These are phyloP conservation scores for Sebastiscus albofasciatus DNA, from an alignment of 2,797 vertebrate genomes.

Conservation along the genomic window DNA sequence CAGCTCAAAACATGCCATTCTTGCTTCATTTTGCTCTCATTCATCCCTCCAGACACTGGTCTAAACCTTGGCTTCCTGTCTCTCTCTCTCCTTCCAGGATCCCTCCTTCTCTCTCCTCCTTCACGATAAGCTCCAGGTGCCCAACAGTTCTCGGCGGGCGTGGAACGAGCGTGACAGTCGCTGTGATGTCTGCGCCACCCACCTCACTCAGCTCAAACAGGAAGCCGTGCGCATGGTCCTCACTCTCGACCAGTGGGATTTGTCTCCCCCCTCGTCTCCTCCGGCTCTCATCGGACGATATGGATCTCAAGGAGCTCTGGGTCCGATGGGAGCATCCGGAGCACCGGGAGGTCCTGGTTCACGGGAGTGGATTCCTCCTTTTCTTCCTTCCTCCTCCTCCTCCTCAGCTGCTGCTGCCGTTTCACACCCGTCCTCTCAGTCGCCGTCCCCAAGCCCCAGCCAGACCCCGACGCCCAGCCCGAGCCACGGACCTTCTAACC, in stretches of 20 bases:
- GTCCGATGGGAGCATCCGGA: slow-evolving; percentile 47
- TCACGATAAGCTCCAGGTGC: slow-evolving; percentile 95
- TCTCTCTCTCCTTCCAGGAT: slow-evolving; percentile 83
- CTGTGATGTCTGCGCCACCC: slow-evolving; percentile 94
- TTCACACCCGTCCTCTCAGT: slow-evolving; percentile 50
- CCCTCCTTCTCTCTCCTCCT: slow-evolving; percentile 91
- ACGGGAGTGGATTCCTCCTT: slow-evolving; percentile 68
- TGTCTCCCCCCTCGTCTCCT: slow-evolving; percentile 90
- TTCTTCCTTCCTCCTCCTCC: slow-evolving; percentile 67
- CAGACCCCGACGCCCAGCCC: slow-evolving; percentile 73
- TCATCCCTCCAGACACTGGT: neutral
- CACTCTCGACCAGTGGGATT: slow-evolving; percentile 89
- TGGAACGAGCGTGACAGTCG: slow-evolving; percentile 97
- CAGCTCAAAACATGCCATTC: neutral
- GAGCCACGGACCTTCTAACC: slow-evolving; percentile 55
- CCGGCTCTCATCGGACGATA: slow-evolving; percentile 72
- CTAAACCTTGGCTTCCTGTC: slow-evolving; percentile 6
- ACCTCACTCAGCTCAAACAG: slow-evolving; percentile 96
- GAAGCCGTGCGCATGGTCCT: slow-evolving; percentile 97
- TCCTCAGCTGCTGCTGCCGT: slow-evolving; percentile 32
- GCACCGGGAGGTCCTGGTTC: slow-evolving; percentile 48
- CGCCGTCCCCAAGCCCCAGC: slow-evolving; percentile 60
- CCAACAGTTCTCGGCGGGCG: slow-evolving; percentile 91
- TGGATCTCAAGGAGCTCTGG: slow-evolving; percentile 52
- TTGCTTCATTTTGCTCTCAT: neutral